Percentiles rank a stretch among this genome's conserved stretches.
These are phyloP conservation scores for Sesia apiformis DNA, from an alignment of 2,888 invertebrate genomes.

Conservation along the genomic window DNA sequence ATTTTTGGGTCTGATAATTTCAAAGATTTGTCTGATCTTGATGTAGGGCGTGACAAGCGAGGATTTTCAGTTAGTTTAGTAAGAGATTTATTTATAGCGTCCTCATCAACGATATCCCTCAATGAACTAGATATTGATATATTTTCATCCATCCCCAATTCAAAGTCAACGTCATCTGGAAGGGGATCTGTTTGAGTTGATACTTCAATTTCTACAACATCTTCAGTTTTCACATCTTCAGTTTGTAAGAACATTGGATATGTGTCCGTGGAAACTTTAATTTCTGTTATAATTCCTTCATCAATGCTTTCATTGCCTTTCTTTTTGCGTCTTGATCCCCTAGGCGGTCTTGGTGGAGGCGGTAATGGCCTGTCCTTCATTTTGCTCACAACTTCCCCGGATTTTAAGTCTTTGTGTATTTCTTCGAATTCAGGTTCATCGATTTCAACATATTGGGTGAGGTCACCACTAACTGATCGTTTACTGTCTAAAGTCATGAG, in stretches of 20 bases:
- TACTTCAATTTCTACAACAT: slow-evolving; percentile 79
- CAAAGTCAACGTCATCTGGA: slow-evolving; percentile 84
- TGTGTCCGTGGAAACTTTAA: slow-evolving; percentile 18
- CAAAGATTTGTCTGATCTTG: slow-evolving; percentile 72
- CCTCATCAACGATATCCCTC: slow-evolving; percentile 65
- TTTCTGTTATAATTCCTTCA: slow-evolving; percentile 9
- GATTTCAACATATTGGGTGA: slow-evolving; percentile 77
- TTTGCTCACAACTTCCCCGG: slow-evolving; percentile 84
- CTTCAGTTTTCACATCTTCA: slow-evolving; percentile 26
- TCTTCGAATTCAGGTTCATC: slow-evolving; percentile 75
- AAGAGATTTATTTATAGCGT: slow-evolving; percentile 64
- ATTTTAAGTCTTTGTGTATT: slow-evolving; percentile 77
- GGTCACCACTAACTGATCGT: slow-evolving; percentile 50
- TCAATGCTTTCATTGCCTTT: slow-evolving; percentile 27
- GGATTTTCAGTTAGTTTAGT: slow-evolving; percentile 65
- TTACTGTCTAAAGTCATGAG: slow-evolving; percentile 69
- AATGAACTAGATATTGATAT: slow-evolving; percentile 64
- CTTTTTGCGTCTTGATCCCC: slow-evolving; percentile 70
- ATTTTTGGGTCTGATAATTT: slow-evolving; percentile 72
- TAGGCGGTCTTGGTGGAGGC: slow-evolving; percentile 88
- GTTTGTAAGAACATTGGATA: slow-evolving; percentile 19
- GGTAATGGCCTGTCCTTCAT: slow-evolving; percentile 91
- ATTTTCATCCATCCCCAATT: slow-evolving; percentile 68
- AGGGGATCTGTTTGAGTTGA: slow-evolving; percentile 91
- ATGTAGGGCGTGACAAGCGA: slow-evolving; percentile 65